These are phyloP conservation scores for Karalla daura DNA, from an alignment of 2,797 vertebrate species.

Conservation along the genomic window DNA sequence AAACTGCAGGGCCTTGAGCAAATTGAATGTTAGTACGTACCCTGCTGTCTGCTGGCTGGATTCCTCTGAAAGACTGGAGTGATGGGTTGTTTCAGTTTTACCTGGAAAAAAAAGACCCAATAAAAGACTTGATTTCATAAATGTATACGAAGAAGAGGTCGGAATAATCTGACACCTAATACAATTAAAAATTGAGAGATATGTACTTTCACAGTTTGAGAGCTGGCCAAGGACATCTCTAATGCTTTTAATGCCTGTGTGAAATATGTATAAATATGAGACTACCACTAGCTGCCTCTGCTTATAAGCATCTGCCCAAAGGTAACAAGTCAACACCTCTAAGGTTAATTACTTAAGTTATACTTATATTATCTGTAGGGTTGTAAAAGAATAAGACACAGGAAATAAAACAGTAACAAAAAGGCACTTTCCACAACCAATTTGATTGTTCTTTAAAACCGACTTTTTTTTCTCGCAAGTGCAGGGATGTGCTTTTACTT, in stretches of 20 bases:
- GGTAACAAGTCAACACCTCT: neutral
- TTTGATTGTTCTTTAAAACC: too few relatives aligned
- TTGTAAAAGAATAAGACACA: neutral
- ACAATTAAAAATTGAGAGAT: neutral
- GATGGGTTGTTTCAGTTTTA: conserved; percentile 83
- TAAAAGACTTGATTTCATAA: neutral
- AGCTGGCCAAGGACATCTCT: neutral
- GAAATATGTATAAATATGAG: neutral
- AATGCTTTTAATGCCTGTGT: neutral
- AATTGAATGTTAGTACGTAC: conserved; percentile 53
- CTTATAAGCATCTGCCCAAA: neutral
- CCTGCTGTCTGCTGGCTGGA: conserved; percentile 31
- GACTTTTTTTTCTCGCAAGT: conserved; percentile 5
- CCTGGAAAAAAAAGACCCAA: conserved; percentile 53
- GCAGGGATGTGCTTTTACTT: conserved; percentile 25
- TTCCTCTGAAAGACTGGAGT: conserved; percentile 76
- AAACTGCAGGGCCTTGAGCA: neutral
- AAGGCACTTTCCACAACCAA: too few relatives aligned
- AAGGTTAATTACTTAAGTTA: neutral
- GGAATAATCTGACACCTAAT: neutral
- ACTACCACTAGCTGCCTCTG: neutral
- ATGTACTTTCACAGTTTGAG: neutral
- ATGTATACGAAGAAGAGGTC: neutral
- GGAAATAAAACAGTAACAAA: neutral
- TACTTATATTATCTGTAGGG: neutral